These are phyloP conservation scores for Metopia argyrocephala DNA, from an alignment of 2,888 invertebrate species.

Conservation along the genomic window DNA sequence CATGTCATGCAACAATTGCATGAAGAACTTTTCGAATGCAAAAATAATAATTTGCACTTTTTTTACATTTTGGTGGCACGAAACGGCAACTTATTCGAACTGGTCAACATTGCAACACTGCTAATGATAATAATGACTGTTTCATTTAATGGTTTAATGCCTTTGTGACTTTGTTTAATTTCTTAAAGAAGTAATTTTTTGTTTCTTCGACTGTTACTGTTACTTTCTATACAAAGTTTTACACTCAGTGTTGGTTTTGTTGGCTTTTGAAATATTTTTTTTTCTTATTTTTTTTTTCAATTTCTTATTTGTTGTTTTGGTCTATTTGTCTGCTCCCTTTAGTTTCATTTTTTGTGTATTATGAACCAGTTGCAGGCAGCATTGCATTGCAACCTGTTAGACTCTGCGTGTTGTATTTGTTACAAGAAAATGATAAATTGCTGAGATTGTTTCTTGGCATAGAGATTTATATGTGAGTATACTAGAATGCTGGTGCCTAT, in stretches of 20 bases:
- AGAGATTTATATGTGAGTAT: conserved; percentile 62
- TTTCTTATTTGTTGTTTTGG: conserved; percentile 10
- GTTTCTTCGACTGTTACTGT: neutral
- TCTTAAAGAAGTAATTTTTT: conserved; percentile 30
- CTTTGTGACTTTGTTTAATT: conserved; percentile 36
- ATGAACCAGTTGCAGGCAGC: conserved; percentile 38
- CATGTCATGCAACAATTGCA: conserved; percentile 63
- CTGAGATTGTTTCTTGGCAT: conserved; percentile 59
- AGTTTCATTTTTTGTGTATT: neutral
- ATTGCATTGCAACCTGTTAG: conserved; percentile 61
- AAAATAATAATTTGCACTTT: conserved; percentile 63
- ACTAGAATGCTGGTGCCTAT: conserved; percentile 60
- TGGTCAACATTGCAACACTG: conserved; percentile 21
- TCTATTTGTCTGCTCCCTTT: neutral
- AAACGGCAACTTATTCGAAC: conserved; percentile 15
- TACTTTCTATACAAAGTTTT: conserved; percentile 48
- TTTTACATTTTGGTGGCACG: conserved; percentile 28
- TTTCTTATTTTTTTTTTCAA: conserved; percentile 11
- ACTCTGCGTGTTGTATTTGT: conserved; percentile 57
- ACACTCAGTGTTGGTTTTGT: conserved; percentile 1
- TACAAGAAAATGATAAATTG: conserved; percentile 63
- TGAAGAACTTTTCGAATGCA: conserved; percentile 42
- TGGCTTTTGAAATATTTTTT: neutral
- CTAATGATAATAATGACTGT: conserved; percentile 52
- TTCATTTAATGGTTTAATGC: conserved; percentile 49